Evolutionary conservation across 1,140 invertebrate genomes (phyloP), one percentile per base, ranked within the genome.

Genomic region (Drosophila busckii): DNA sequence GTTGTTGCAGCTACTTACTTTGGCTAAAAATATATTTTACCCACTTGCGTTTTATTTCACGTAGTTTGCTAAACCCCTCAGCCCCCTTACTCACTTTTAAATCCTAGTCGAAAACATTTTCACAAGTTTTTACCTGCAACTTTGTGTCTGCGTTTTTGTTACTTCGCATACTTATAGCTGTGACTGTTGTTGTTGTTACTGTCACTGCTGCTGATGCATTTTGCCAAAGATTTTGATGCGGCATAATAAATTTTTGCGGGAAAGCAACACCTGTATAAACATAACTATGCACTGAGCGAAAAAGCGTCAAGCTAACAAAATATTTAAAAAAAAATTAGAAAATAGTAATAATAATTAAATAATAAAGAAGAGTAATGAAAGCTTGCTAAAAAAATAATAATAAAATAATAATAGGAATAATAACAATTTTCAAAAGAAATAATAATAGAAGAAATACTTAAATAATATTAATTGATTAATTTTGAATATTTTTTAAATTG

Each of bases 171-270:
- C n/a, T n/a, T n/a, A n/a, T n/a, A n/a, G 52, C 25, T 59, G 52
- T 37, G 53, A 25, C 29, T 58, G 19, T 38, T 56, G 19, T 58
- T 42, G 22, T 37, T 46, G 26, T 26, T 60, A 26, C 34, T 35
- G 34, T 13, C 45, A 23, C 22, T 67, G 64, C 31, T 29, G 41
- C 32, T 50, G 41, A 61, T 64, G 67, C 61, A 58, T 71, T 73
- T 67, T 73, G 48, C 69, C 55, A 62, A 73, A 71, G 68, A 71
- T 73, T 71, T 71, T 62, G 69, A 71, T 62, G 66, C 59, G 67
- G 53, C 69, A 71, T 71, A 71, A 71, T 71, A 71, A 71, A 71
- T 71, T n/a, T n/a, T n/a, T 73, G 55, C 71, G 69, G 60, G 20
- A 60, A 52, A 54, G 59, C 46, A 60, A 71, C 68, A 71, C 62